Percentiles rank a stretch among this genome's conserved stretches.
Conservation (phyloP, 1,140 invertebrate species). For the Pseudomyrmex flavicornis region DNA sequence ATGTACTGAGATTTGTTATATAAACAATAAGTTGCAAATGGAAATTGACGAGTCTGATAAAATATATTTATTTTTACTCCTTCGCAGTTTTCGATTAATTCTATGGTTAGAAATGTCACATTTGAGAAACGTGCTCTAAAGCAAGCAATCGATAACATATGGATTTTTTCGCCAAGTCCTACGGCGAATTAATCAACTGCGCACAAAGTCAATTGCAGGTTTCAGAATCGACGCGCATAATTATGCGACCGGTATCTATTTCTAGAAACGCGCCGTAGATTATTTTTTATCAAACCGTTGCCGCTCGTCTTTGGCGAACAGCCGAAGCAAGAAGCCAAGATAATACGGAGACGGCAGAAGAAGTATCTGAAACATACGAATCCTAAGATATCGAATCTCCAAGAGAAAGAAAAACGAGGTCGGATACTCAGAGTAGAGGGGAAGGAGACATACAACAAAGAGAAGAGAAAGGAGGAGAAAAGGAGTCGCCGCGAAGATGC, state of each 20-base stretch:
- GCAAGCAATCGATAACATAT: slow-evolving; percentile 17
- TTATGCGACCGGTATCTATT: slow-evolving; percentile 82
- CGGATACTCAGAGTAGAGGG: too few relatives aligned
- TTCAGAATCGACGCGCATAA: slow-evolving; percentile 73
- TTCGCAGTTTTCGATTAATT: background rate
- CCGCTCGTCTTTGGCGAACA: slow-evolving; percentile 66
- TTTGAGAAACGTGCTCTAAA: slow-evolving; percentile 16
- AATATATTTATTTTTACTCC: background rate
- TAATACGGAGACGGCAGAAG: slow-evolving; percentile 52
- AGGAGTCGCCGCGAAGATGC: slow-evolving; percentile 23
- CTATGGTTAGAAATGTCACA: background rate
- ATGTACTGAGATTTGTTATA: background rate
- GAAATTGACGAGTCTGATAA: background rate
- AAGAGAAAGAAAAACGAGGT: slow-evolving; percentile 6
- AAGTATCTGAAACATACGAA: slow-evolving; percentile 21
- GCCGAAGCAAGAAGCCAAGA: slow-evolving; percentile 19
- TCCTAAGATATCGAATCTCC: slow-evolving; percentile 35
- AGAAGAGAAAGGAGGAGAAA: slow-evolving; percentile 13
- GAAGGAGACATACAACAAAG: slow-evolving; percentile 23
- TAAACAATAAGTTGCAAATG: background rate
- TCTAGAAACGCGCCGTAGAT: slow-evolving; percentile 78
- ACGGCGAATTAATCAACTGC: background rate
- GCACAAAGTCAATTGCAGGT: slow-evolving; percentile 70
- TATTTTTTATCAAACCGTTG: slow-evolving; percentile 79
- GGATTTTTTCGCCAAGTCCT: background rate